Evolutionary conservation across 2,888 invertebrate genomes (phyloP), one percentile per base, ranked within the genome.

Genomic region (Anoplius nigerrimus): DNA sequence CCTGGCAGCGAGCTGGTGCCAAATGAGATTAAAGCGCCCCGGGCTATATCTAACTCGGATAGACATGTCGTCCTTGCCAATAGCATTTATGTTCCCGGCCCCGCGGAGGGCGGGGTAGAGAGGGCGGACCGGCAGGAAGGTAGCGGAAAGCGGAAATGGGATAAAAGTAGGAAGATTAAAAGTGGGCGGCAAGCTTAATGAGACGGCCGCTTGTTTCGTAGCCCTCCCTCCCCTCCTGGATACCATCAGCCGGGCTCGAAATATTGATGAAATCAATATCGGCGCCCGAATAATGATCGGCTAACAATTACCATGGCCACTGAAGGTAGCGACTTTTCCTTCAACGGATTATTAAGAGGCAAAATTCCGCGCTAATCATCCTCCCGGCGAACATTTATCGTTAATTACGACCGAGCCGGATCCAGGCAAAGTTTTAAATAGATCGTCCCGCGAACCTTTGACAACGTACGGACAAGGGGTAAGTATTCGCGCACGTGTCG

Each of bases 261-360:
- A 68, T 71, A 68, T 72, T 76, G 75, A 77, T 72, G 76, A 76
- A 77, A 77, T 77, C 76, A 69, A 76, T 76, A 77, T 68, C 48
- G 70, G 70, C 65, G 56, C 55, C n/a, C 51, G 66, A 59, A 74
- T 76, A 76, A 76, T 74, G 76, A 76, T 72, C 76, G 69, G 60
- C 57, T 56, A 66, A 66, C 61, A 52, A 61, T 55, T 56, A 46
- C 71, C 57, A 72, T 22, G 58, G 52, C 51, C 21, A 57, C 51
- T 66, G 46, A 64, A 3, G 20, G 48, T 16, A 6, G 48, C 48
- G 15, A 48, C 20, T 48, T 34, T 11, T 34, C 11, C 34, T 34
- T 11, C 34, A 13, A 5, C 34, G 34, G 8, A 34, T 34, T 34
- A 34, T 11, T 34, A 34, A 34, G 34, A 11, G 11, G 34, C 11